Evolutionary conservation across 2,113 vertebrate genomes (phyloP).

Genomic region (Heterotilapia buettikoferi): DNA sequence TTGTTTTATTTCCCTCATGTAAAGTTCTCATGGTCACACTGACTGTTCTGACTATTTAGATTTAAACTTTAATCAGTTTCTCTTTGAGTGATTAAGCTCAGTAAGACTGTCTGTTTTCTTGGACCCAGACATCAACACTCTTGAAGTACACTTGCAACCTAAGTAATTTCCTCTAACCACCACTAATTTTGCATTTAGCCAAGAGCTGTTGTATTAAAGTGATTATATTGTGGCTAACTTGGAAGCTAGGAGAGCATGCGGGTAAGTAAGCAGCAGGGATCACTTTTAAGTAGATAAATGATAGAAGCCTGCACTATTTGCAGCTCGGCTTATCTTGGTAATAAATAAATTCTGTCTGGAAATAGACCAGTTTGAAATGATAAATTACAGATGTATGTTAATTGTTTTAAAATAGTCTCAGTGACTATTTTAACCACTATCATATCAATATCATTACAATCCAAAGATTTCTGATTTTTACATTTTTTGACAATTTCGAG

Average conservation of each 20-base stretch:
- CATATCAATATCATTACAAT: not conserved
- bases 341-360: not conserved
- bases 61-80: not conserved
- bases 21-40: not conserved
- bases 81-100: not conserved
- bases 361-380: not conserved
- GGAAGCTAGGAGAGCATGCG: not conserved
- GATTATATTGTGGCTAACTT: slow-evolving; percentile 18
- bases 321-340: not conserved
- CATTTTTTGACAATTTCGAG: not conserved
- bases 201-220: slow-evolving; percentile 9
- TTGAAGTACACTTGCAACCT: not conserved
- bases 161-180: slow-evolving; percentile 9
- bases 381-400: not conserved
- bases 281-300: not conserved
- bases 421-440: not conserved
- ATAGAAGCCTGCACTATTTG: not conserved
- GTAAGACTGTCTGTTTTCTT: not conserved
- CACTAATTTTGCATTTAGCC: not conserved
- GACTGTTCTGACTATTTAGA: not conserved
- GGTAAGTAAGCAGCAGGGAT: not conserved
- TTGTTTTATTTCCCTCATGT: not conserved
- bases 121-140: not conserved
- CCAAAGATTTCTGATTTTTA: not conserved
- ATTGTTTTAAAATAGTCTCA: not conserved